These are phyloP conservation scores for Lacerta agilis DNA, from an alignment of 2,797 vertebrate species.

Conservation along the genomic window DNA sequence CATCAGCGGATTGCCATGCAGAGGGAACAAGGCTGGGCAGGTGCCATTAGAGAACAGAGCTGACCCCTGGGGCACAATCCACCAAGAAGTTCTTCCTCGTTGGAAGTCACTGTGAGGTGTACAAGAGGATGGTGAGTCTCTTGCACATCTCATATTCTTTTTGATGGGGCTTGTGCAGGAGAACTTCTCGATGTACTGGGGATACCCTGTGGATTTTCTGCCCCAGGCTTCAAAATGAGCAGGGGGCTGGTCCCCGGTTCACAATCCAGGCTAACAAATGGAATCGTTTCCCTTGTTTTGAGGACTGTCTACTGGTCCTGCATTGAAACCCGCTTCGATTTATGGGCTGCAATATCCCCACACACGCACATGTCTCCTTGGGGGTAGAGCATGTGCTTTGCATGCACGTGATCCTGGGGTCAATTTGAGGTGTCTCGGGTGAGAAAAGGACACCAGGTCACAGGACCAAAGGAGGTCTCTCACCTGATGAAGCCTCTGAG, in stretches of 20 bases:
- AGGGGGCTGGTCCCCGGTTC: background rate
- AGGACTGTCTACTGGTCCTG: background rate
- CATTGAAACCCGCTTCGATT: background rate
- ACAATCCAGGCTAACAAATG: background rate
- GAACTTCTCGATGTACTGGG: background rate
- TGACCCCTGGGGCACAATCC: background rate
- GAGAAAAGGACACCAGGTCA: background rate
- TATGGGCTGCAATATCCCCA: background rate
- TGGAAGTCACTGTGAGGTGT: background rate
- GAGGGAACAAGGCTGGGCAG: background rate
- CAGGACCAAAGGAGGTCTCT: too few relatives aligned
- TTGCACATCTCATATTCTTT: background rate
- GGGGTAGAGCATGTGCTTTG: background rate
- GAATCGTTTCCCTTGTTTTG: too few relatives aligned
- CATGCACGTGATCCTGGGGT: background rate
- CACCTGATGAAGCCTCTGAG: background rate
- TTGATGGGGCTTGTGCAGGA: background rate
- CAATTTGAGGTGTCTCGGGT: background rate
- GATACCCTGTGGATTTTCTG: background rate
- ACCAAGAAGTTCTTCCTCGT: too few relatives aligned
- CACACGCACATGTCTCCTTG: background rate
- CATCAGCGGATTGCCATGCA: background rate
- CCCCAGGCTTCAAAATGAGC: background rate
- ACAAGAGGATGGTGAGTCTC: background rate
- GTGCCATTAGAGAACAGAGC: background rate